phyloP scores from a whole-genome alignment of 2,888 invertebrate genomes.

The Lochmaea crataegi region DNA sequence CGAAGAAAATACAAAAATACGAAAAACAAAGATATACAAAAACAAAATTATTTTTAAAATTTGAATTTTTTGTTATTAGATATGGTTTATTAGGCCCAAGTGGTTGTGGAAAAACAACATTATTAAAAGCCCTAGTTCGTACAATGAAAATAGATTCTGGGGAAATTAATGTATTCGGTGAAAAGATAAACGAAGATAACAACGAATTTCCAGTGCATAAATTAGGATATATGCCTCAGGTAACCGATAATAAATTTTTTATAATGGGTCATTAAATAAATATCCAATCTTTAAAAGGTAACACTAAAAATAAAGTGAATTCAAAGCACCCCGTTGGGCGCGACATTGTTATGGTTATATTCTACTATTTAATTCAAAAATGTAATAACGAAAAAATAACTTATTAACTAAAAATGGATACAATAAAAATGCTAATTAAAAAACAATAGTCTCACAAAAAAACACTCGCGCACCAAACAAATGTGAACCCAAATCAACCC shows the following conservation, averaged over 20 bases:
- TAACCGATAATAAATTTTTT: constrained; percentile 21
- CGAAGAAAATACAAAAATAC: too few species aligned
- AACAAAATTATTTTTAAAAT: background rate
- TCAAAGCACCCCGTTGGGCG: too few species aligned
- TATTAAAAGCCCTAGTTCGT: constrained; percentile 87
- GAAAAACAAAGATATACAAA: background rate
- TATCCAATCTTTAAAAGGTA: background rate
- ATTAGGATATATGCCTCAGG: constrained; percentile 73
- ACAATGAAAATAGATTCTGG: constrained; percentile 82
- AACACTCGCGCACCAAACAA: too few species aligned
- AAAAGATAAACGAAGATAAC: constrained; percentile 81
- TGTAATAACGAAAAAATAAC: too few species aligned
- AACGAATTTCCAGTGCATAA: constrained; percentile 88
- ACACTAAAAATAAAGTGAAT: too few species aligned
- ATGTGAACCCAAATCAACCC: too few species aligned
- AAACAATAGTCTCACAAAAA: too few species aligned
- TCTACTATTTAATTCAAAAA: too few species aligned
- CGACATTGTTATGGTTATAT: too few species aligned
- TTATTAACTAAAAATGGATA: too few species aligned
- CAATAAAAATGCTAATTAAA: too few species aligned
- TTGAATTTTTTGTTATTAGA: constrained; percentile 64
- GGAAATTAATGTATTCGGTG: constrained; percentile 86
- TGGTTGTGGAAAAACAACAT: constrained; percentile 90
- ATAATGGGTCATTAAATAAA: background rate
- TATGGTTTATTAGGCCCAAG: constrained; percentile 91